A percentile compares a stretch with the other conserved stretches of the same genome.
These are phyloP conservation scores for Caenorhabditis uteleia DNA, from an alignment of 2,888 invertebrate genomes.

Conservation along the genomic window DNA sequence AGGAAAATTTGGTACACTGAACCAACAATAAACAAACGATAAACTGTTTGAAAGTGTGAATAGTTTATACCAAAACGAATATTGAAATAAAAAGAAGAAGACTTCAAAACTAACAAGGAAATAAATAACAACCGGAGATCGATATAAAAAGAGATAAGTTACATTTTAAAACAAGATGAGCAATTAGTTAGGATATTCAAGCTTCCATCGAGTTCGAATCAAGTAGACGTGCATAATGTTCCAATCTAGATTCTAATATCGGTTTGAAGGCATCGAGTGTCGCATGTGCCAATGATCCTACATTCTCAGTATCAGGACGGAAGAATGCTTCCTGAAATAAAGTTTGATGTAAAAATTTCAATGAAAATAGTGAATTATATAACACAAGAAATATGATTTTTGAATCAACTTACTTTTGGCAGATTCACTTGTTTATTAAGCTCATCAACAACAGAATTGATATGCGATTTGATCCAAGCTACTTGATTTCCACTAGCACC, in stretches of 20 bases:
- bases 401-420: neutral
- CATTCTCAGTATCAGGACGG: slow-evolving; percentile 13
- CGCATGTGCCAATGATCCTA: slow-evolving; percentile 17
- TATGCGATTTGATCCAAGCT: slow-evolving; percentile 32
- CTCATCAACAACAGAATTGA: slow-evolving; percentile 22
- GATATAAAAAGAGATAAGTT: too few relatives aligned
- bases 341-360: neutral
- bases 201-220: too few relatives aligned
- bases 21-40: too few relatives aligned
- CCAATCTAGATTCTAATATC: slow-evolving; percentile 4
- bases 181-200: too few relatives aligned
- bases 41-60: too few relatives aligned
- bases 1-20: too few relatives aligned
- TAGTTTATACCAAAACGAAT: too few relatives aligned
- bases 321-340: slow-evolving; percentile 7
- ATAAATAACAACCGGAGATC: too few relatives aligned
- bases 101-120: too few relatives aligned
- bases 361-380: neutral
- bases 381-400: neutral
- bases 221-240: neutral
- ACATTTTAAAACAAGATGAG: too few relatives aligned
- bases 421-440: neutral
- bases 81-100: too few relatives aligned
- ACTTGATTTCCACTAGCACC: slow-evolving; percentile 12
- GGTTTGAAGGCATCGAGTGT: slow-evolving; percentile 19